These are phyloP conservation scores for Radopholus similis DNA, from an alignment of 1,140 invertebrate species.

Conservation along the genomic window DNA sequence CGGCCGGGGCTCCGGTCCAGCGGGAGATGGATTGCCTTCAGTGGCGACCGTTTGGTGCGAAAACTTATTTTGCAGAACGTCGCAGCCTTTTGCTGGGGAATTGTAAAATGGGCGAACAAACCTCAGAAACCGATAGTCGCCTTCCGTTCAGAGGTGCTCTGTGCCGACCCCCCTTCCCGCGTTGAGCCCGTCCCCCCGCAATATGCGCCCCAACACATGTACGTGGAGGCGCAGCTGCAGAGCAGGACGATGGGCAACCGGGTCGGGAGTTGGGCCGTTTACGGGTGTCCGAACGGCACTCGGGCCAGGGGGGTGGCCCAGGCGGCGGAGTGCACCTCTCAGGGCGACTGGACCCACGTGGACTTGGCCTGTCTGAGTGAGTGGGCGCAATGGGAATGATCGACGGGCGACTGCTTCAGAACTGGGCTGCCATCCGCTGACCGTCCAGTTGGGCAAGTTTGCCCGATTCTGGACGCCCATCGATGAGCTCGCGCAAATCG, in stretches of 20 bases:
- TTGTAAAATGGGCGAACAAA: background rate
- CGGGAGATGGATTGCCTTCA: too few relatives aligned
- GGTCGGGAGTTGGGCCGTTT: background rate
- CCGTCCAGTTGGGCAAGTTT: background rate
- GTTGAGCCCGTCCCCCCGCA: background rate
- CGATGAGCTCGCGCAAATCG: background rate
- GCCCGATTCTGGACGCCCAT: background rate
- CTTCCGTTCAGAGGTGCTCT: background rate
- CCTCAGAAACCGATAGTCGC: background rate
- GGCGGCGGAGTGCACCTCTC: background rate
- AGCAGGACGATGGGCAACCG: background rate
- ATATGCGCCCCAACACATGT: background rate
- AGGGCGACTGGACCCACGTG: background rate
- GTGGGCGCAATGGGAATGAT: background rate
- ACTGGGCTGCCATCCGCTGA: background rate
- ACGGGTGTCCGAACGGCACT: background rate
- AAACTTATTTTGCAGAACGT: background rate
- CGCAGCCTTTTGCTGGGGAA: background rate
- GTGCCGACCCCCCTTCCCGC: background rate
- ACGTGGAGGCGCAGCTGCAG: background rate
- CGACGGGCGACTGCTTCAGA: background rate
- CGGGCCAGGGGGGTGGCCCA: background rate
- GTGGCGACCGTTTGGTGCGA: background rate
- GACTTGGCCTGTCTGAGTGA: background rate
- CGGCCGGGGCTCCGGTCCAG: too few relatives aligned